phyloP scores from a whole-genome alignment of 1,140 invertebrate species.

The Lysiphlebus fabarum region DNA sequence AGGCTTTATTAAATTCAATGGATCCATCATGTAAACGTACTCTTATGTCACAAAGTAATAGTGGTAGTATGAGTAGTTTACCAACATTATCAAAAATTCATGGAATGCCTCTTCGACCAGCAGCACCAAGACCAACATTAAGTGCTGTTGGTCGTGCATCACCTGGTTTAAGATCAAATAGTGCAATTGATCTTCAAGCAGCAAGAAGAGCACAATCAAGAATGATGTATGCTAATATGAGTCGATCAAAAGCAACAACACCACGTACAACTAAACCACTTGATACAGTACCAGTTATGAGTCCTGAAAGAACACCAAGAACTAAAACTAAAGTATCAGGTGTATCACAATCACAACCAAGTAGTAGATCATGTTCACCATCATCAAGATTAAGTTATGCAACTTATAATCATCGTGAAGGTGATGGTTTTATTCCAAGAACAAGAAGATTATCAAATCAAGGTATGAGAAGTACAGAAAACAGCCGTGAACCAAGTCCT shows the following conservation, averaged over 20 bases:
- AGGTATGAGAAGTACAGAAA: constrained; percentile 46
- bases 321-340: constrained; percentile 64
- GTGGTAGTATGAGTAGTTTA: constrained; percentile 58
- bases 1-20: constrained; percentile 76
- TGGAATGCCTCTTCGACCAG: constrained; percentile 47
- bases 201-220: constrained; percentile 80
- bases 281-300: constrained; percentile 48
- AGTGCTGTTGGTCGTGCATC: constrained; percentile 48
- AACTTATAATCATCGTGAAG: constrained; percentile 58
- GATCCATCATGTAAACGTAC: constrained; percentile 83
- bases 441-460: constrained; percentile 46
- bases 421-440: constrained; percentile 44
- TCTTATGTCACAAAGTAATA: constrained; percentile 60
- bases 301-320: constrained; percentile 66
- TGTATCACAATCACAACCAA: constrained; percentile 86
- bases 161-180: constrained; percentile 74
- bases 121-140: constrained; percentile 44
- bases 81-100: constrained; percentile 45
- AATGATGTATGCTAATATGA: constrained; percentile 74
- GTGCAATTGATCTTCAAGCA: constrained; percentile 88
- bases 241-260: constrained; percentile 71
- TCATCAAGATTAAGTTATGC: constrained; percentile 74
- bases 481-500: constrained; percentile 67
- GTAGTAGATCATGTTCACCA: constrained; percentile 82
- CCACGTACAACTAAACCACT: constrained; percentile 64